Percentiles rank a stretch among this genome's conserved stretches.
These are phyloP conservation scores for Anastatus disparis DNA, from an alignment of 1,140 invertebrate genomes.

Conservation along the genomic window DNA sequence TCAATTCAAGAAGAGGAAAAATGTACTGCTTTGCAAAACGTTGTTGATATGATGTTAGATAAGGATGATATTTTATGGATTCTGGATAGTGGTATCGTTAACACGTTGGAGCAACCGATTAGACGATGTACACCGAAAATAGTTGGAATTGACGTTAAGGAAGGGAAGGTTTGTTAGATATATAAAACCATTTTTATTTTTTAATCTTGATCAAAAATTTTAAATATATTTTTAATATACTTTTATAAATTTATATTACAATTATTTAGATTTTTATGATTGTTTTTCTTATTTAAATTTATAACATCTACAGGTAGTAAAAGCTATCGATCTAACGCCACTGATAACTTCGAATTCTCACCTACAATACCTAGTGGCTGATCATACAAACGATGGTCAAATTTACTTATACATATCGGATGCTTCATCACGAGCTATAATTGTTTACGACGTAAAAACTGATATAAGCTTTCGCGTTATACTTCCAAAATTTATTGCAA, in stretches of 20 bases:
- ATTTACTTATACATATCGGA: constrained; percentile 73
- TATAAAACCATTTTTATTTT: not conserved
- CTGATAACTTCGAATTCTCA: constrained; percentile 65
- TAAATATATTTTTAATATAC: no score
- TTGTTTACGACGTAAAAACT: constrained; percentile 72
- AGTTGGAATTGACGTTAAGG: constrained; percentile 71
- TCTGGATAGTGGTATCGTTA: constrained; percentile 74
- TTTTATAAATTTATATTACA: no score
- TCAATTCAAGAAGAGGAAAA: constrained; percentile 72
- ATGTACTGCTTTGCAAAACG: constrained; percentile 72
- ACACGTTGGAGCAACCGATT: constrained; percentile 72
- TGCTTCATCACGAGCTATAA: constrained; percentile 70
- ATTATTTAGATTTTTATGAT: no score
- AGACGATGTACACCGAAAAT: constrained; percentile 75
- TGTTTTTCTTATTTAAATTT: no score
- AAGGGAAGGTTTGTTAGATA: constrained; percentile 70
- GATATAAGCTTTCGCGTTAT: constrained; percentile 67
- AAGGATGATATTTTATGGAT: constrained; percentile 74
- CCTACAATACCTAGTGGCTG: constrained; percentile 71
- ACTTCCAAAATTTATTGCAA: constrained; percentile 67
- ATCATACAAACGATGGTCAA: constrained; percentile 66
- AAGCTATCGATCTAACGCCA: constrained; percentile 68
- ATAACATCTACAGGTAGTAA: constrained; percentile 65
- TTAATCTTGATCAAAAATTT: no score
- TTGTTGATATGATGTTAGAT: constrained; percentile 71